A percentile compares a stretch with the other conserved stretches of the same genome.
Evolutionary conservation across 1,140 invertebrate genomes (phyloP).

Genomic region (Hyles vespertilio): DNA sequence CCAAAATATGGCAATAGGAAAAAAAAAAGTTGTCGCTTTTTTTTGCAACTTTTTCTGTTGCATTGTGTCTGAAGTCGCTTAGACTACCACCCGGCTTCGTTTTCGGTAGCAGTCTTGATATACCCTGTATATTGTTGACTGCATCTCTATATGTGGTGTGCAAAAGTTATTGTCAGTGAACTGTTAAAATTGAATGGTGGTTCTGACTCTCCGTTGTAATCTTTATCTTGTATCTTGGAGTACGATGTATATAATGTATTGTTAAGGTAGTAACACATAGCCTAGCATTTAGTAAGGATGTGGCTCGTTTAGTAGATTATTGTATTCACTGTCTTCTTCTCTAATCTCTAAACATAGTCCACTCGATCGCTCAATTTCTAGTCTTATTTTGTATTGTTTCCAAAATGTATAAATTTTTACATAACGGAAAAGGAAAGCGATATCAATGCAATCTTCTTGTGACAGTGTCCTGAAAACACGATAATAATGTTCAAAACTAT

Average conservation of each 20-base stretch:
- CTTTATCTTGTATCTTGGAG: neutral
- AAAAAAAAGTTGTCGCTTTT: too few relatives aligned
- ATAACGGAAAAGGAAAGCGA: neutral
- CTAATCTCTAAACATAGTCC: conserved; percentile 25
- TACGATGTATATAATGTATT: conserved; percentile 6
- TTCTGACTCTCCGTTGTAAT: neutral
- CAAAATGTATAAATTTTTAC: conserved; percentile 7
- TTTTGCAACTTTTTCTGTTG: too few relatives aligned
- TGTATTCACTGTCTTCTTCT: conserved; percentile 17
- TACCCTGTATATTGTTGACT: conserved; percentile 8
- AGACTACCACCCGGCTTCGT: too few relatives aligned
- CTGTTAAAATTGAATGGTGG: conserved; percentile 2
- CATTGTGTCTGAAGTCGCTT: too few relatives aligned
- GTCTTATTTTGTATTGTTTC: conserved; percentile 33
- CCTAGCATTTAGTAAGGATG: conserved; percentile 16
- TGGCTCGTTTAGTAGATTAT: conserved; percentile 25
- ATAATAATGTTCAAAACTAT: neutral
- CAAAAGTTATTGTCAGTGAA: conserved; percentile 3
- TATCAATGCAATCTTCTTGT: too few relatives aligned
- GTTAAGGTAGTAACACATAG: conserved; percentile 18
- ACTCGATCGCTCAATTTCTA: conserved; percentile 46
- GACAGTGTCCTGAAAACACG: too few relatives aligned
- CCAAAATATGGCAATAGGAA: too few relatives aligned
- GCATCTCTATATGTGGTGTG: conserved; percentile 7
- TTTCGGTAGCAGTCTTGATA: too few relatives aligned